These are phyloP conservation scores for Lasiommata megera DNA, from an alignment of 2,888 invertebrate species.

Conservation along the genomic window DNA sequence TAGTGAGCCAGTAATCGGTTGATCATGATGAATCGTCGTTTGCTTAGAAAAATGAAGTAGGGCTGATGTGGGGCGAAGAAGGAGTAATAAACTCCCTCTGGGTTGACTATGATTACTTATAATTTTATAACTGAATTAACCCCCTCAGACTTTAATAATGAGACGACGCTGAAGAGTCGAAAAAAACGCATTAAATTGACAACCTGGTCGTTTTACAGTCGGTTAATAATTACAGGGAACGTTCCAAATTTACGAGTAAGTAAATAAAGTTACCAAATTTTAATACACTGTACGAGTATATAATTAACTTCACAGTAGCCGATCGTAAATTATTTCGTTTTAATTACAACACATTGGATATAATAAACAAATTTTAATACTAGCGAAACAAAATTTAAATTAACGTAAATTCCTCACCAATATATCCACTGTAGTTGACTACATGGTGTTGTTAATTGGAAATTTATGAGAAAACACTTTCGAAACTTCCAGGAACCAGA, in stretches of 20 bases:
- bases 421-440: constrained; percentile 14
- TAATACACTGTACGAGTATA: neutral
- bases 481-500: neutral
- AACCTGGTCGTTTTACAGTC: too few relatives aligned
- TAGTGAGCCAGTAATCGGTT: too few relatives aligned
- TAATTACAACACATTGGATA: constrained; percentile 5
- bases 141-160: too few relatives aligned
- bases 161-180: neutral
- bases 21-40: too few relatives aligned
- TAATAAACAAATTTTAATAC: neutral
- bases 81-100: too few relatives aligned
- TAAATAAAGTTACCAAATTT: neutral
- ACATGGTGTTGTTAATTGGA: constrained; percentile 11
- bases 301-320: neutral
- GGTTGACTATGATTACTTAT: too few relatives aligned
- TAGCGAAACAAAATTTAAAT: constrained; percentile 5
- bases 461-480: neutral
- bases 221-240: too few relatives aligned
- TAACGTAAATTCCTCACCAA: constrained; percentile 14
- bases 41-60: too few relatives aligned
- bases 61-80: too few relatives aligned
- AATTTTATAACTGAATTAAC: too few relatives aligned
- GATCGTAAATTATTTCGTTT: constrained; percentile 3
- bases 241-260: neutral
- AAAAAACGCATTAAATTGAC: neutral